These are phyloP conservation scores for Nemotelus nigrinus DNA, from an alignment of 2,888 invertebrate genomes.

Conservation along the genomic window DNA sequence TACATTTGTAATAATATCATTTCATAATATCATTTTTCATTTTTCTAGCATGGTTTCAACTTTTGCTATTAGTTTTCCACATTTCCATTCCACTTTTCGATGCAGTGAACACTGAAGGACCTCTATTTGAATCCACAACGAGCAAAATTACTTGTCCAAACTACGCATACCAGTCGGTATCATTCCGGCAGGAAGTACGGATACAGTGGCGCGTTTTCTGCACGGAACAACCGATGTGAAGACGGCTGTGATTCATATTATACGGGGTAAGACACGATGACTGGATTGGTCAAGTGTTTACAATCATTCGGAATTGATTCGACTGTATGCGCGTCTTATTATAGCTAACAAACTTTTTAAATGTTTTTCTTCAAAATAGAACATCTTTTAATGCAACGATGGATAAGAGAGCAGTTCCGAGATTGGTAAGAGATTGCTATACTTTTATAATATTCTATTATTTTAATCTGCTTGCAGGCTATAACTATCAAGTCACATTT, in stretches of 20 bases:
- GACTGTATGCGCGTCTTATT: conserved; percentile 79
- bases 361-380: no score
- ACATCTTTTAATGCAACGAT: no score
- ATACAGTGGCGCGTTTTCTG: conserved; percentile 81
- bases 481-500: no score
- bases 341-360: no score
- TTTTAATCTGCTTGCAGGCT: no score
- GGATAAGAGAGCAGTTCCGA: no score
- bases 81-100: conserved; percentile 57
- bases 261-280: conserved; percentile 78
- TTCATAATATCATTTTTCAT: no score
- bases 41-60: no score
- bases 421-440: no score
- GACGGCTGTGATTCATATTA: conserved; percentile 84
- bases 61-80: no score
- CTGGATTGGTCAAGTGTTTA: conserved; percentile 79
- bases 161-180: conserved; percentile 65
- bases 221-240: conserved; percentile 82
- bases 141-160: conserved; percentile 61
- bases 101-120: conserved; percentile 68
- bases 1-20: no score
- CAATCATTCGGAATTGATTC: conserved; percentile 70
- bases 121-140: conserved; percentile 57
- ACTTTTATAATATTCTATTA: no score
- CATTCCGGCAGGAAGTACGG: conserved; percentile 80